Evolutionary conservation across 2,888 invertebrate species (phyloP).

Genomic region (Noctua fimbriata): DNA sequence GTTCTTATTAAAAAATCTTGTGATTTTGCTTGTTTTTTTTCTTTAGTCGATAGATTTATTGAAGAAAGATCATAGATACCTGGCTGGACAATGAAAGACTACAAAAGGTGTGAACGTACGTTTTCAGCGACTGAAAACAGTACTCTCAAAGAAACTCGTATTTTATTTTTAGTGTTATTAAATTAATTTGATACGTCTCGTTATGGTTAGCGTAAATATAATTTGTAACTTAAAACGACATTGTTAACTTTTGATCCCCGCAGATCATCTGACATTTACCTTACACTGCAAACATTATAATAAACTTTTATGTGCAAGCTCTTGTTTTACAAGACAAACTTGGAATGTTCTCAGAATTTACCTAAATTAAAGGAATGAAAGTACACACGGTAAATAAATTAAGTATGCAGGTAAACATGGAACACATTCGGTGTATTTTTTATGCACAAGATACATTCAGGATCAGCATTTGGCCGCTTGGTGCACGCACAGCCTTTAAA

Average conservation of each 20-base stretch:
- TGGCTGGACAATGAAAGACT: not conserved
- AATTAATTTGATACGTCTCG: not conserved
- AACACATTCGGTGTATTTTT: not conserved
- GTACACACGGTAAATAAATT: conserved; percentile 9
- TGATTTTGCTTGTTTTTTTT: not conserved
- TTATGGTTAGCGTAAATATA: conserved; percentile 11
- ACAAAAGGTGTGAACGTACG: not conserved
- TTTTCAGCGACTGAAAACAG: not conserved
- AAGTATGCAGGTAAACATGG: not conserved
- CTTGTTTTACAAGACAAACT: conserved; percentile 36
- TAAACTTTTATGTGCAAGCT: conserved; percentile 40
- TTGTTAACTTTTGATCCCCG: conserved; percentile 30
- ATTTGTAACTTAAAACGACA: conserved; percentile 14
- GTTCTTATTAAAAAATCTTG: not conserved
- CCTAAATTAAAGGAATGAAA: conserved; percentile 39
- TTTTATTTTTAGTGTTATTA: not conserved
- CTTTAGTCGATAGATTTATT: not conserved
- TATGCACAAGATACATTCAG: not conserved
- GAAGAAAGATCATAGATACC: not conserved
- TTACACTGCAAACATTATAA: conserved; percentile 31
- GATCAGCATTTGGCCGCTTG: too few relatives aligned
- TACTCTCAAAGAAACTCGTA: not conserved
- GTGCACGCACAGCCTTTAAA: not conserved
- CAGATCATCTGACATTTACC: conserved; percentile 37
- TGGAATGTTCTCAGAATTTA: conserved; percentile 28